Percentiles rank a stretch among this genome's conserved stretches.
Conservation (phyloP, 2,888 invertebrate genomes). For the Eupsilia transversa region DNA sequence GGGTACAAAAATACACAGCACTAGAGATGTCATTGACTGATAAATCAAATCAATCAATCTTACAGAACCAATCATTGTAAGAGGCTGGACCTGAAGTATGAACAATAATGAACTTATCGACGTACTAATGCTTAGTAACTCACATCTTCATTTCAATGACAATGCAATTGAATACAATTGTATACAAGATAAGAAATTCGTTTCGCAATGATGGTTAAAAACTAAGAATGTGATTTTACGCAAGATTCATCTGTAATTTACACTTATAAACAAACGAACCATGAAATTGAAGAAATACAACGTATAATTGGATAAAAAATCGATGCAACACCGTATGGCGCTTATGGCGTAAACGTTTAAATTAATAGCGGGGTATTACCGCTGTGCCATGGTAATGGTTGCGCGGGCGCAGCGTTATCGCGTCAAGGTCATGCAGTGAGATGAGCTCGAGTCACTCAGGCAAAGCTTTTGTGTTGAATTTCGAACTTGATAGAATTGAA, state of each 20-base stretch:
- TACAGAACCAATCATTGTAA: conserved; percentile 28
- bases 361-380: conserved; percentile 70
- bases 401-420: conserved; percentile 67
- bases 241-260: conserved; percentile 60
- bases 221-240: conserved; percentile 49
- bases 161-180: conserved; percentile 46
- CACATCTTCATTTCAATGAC: conserved; percentile 45
- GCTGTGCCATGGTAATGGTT: conserved; percentile 63
- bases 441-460: conserved; percentile 66
- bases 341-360: conserved; percentile 67
- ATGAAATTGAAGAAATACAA: conserved; percentile 63
- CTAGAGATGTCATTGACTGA: conserved; percentile 11
- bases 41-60: conserved; percentile 40
- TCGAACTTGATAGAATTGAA: conserved; percentile 6
- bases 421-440: conserved; percentile 73
- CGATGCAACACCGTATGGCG: conserved; percentile 51
- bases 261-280: conserved; percentile 62
- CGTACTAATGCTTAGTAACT: conserved; percentile 30
- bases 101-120: conserved; percentile 30
- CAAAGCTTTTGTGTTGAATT: conserved; percentile 41
- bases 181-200: conserved; percentile 52
- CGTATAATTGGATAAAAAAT: conserved; percentile 69
- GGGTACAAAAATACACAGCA: neutral
- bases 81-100: conserved; percentile 15
- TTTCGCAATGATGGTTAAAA: conserved; percentile 51